A percentile compares a stretch with the other conserved stretches of the same genome.
Conservation (phyloP, 2,113 vertebrate species). For the Tragulus kanchil region DNA sequence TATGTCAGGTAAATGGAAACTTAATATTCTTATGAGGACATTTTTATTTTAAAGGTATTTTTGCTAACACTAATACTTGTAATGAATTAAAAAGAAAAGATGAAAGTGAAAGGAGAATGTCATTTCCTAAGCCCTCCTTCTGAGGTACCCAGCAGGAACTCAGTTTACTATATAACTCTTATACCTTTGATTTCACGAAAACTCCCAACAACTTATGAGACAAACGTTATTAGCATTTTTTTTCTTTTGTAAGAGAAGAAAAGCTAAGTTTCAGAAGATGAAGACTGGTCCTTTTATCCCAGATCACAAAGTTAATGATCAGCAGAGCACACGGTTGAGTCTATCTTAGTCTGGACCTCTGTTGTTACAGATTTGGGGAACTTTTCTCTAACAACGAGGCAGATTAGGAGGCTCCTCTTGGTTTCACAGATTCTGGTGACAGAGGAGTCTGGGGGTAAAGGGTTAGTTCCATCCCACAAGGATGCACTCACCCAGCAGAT, state of each 20-base stretch:
- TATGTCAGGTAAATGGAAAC: background rate
- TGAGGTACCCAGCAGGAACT: background rate
- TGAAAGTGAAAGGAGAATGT: background rate
- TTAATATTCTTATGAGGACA: background rate
- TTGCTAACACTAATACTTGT: background rate
- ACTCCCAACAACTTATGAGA: background rate
- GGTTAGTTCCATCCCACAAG: background rate
- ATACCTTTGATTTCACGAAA: background rate
- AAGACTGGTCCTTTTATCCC: background rate
- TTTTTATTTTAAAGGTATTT: constrained; percentile 22
- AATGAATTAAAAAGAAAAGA: background rate
- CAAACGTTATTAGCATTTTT: background rate
- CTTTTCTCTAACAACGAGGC: background rate
- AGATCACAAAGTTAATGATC: background rate
- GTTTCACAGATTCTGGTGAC: background rate
- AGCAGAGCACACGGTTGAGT: background rate
- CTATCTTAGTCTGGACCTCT: background rate
- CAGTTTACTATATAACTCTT: background rate
- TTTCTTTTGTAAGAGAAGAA: background rate
- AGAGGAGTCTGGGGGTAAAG: background rate
- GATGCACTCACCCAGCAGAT: background rate
- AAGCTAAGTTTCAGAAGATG: background rate
- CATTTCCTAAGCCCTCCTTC: background rate
- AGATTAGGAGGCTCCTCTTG: background rate
- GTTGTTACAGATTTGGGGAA: background rate